Base-by-base conservation (phyloP, 1,140 invertebrate genomes). In the Danaus plexippus region DNA sequence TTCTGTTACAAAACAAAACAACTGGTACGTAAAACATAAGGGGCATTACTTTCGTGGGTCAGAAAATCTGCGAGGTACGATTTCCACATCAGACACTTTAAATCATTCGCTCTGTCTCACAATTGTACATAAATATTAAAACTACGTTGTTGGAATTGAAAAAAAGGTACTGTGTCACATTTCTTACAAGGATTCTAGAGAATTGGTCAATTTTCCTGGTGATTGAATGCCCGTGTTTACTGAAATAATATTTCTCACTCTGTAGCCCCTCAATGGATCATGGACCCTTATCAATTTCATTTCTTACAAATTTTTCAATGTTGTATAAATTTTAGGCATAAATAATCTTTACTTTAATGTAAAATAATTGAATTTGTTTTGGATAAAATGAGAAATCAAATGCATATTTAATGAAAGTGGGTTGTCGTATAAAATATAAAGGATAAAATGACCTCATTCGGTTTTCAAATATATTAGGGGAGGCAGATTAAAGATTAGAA, bases 81-180 rank as follows among this genome's bases (percentile, higher is more conserved):
- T 83, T 86, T 83, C 72, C 77, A 82, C 83, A 80, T 86, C 77
- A 78, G 78, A 76, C 77, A 79, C 71, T 85, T 86, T 86, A 84
- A 86, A 86, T 86, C 83, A 85, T 84, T 54, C 73, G 80, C 78
- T 73, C 70, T 69, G 80, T 74, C 72, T 83, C 75, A 86, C 80
- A 85, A 83, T 86, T 80, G 77, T 78, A 81, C 77, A 85, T 86
- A 85, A 86, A 86, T 86, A 86, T 86, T 85, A 86, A 86, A 83
- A 64, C 71, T 75, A 61, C 75, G 75, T 71, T 71, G 67, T 55
- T 71, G 68, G 68, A 66, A 79, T 73, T 77, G 78, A 85, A 81
- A 85, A 77, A 84, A 80, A 72, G 79, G 76, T 83, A 78, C 82
- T 72, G 69, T 70, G 66, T 81, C 75, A 78, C 80, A 74, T 83